phyloP scores from a whole-genome alignment of 2,113 vertebrate species.

The Pholis gunnellus region DNA sequence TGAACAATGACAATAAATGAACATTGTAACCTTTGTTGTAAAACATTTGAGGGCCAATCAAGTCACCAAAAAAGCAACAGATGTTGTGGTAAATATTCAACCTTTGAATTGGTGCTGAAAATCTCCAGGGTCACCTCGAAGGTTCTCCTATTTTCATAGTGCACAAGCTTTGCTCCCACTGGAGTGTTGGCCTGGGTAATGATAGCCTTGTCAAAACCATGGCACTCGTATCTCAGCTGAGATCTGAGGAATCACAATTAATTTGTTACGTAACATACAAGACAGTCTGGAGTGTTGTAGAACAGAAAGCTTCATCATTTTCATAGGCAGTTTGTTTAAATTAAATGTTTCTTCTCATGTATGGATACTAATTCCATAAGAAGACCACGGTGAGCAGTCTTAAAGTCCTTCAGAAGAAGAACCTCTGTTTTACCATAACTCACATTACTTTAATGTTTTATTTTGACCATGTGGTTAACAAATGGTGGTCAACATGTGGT shows the following conservation, averaged over 20 bases:
- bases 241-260: slow-evolving; percentile 57
- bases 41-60: background rate
- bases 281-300: background rate
- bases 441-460: background rate
- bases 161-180: slow-evolving; percentile 72
- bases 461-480: background rate
- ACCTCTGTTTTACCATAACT: background rate
- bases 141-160: too few species aligned
- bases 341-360: background rate
- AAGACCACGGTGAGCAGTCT: background rate
- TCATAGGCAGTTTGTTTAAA: too few species aligned
- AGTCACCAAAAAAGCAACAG: background rate
- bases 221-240: slow-evolving; percentile 69
- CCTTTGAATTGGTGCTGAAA: slow-evolving; percentile 80
- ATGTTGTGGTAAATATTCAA: slow-evolving; percentile 27
- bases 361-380: background rate
- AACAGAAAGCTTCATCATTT: background rate
- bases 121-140: slow-evolving; percentile 67
- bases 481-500: slow-evolving; percentile 49
- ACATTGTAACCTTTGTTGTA: too few species aligned
- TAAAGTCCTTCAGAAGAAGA: background rate
- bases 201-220: slow-evolving; percentile 75
- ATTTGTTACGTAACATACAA: background rate
- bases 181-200: slow-evolving; percentile 82
- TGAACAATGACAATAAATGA: too few species aligned